A percentile compares a stretch with the other conserved stretches of the same genome.
phyloP scores from a whole-genome alignment of 1,140 invertebrate genomes.

The Orussus abietinus region DNA sequence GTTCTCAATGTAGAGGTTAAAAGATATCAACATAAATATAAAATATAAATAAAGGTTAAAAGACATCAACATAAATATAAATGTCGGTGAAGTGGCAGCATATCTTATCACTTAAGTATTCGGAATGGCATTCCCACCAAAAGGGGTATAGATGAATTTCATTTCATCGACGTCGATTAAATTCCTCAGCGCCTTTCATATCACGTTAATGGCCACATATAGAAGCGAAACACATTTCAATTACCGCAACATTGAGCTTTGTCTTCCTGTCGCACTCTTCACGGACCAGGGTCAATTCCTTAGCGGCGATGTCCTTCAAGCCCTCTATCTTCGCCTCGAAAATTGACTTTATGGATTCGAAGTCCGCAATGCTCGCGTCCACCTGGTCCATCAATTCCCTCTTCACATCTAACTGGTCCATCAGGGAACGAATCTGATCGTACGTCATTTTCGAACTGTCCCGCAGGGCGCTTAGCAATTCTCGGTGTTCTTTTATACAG shows the following conservation, averaged over 20 bases:
- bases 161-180: too few relatives aligned
- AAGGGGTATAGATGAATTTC: too few relatives aligned
- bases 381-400: conserved; percentile 35
- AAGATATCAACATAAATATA: too few relatives aligned
- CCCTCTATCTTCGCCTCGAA: conserved; percentile 37
- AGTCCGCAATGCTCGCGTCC: conserved; percentile 33
- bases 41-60: too few relatives aligned
- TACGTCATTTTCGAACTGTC: conserved; percentile 38
- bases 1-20: too few relatives aligned
- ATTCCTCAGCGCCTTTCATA: too few relatives aligned
- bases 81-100: too few relatives aligned
- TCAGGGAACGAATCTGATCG: conserved; percentile 33
- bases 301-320: conserved; percentile 27
- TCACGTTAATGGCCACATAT: background rate
- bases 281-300: conserved; percentile 31
- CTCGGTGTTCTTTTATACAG: conserved; percentile 32
- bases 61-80: too few relatives aligned
- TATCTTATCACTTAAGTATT: too few relatives aligned
- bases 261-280: conserved; percentile 27
- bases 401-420: conserved; percentile 34
- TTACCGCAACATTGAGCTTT: conserved; percentile 34
- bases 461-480: conserved; percentile 33
- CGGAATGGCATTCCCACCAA: conserved; percentile 3
- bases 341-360: conserved; percentile 29
- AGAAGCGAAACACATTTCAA: too few relatives aligned